Evolutionary conservation across 2,113 vertebrate species (phyloP).

Genomic region (Trichomycterus rosablanca): DNA sequence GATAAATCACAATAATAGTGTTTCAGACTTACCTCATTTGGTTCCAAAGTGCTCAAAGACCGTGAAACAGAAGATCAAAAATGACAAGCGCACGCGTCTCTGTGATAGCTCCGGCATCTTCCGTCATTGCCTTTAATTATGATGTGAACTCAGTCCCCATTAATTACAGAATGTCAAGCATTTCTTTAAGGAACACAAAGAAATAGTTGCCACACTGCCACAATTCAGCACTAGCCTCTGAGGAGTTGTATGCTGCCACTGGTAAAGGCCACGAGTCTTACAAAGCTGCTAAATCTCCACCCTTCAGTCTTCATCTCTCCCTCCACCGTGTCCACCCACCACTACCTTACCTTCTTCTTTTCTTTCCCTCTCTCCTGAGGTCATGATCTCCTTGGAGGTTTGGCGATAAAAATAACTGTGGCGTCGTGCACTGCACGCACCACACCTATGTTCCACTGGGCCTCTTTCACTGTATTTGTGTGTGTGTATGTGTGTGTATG

Average conservation of each 20-base stretch:
- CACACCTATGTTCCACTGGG: slow-evolving; percentile 50
- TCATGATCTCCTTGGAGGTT: slow-evolving; percentile 38
- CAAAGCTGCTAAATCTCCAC: slow-evolving; percentile 23
- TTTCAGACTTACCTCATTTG: slow-evolving; percentile 33
- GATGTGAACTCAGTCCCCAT: slow-evolving; percentile 27
- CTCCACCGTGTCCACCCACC: slow-evolving; percentile 31
- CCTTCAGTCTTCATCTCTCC: slow-evolving; percentile 6
- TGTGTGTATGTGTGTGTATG: slow-evolving; percentile 5
- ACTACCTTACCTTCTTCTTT: slow-evolving; percentile 32
- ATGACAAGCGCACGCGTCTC: not conserved
- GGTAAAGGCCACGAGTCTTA: slow-evolving; percentile 20
- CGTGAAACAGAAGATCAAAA: slow-evolving; percentile 10
- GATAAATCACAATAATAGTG: slow-evolving; percentile 31
- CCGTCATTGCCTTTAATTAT: slow-evolving; percentile 18
- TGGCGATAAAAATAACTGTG: slow-evolving; percentile 47
- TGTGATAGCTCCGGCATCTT: slow-evolving; percentile 9
- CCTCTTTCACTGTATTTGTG: not conserved
- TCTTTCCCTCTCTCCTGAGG: slow-evolving; percentile 35
- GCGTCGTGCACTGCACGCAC: slow-evolving; percentile 12
- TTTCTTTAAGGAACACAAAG: slow-evolving; percentile 24
- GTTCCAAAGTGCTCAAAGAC: slow-evolving; percentile 28
- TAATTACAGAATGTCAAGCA: slow-evolving; percentile 3
- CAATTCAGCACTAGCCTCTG: slow-evolving; percentile 10
- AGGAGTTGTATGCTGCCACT: slow-evolving; percentile 22
- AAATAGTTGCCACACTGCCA: slow-evolving; percentile 4